Evolutionary conservation across 1,140 invertebrate genomes (phyloP).

Genomic region (Neoseiulus cucumeris): DNA sequence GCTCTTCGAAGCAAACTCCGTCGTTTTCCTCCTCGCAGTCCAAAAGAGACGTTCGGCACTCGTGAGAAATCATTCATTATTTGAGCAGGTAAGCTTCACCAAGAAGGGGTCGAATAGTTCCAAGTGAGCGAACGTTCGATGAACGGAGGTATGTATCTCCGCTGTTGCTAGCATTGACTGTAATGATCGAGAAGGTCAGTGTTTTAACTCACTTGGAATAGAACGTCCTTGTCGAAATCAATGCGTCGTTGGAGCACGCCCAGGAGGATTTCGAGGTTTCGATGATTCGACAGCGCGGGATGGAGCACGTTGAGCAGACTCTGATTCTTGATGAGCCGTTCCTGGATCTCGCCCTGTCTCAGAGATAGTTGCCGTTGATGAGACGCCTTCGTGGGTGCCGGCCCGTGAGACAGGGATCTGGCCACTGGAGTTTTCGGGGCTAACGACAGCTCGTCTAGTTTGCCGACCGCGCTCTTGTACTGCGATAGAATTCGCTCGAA

Average conservation of each 20-base stretch:
- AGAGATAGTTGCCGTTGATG: conserved; percentile 69
- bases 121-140: no score
- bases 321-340: conserved; percentile 74
- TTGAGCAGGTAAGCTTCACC: no score
- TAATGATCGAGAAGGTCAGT: background rate
- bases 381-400: conserved; percentile 61
- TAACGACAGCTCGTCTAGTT: conserved; percentile 54
- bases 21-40: no score
- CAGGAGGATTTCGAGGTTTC: conserved; percentile 36
- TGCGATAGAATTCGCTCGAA: conserved; percentile 59
- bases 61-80: no score
- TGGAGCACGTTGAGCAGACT: conserved; percentile 64
- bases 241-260: conserved; percentile 40
- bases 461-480: conserved; percentile 66
- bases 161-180: no score
- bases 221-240: conserved; percentile 45
- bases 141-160: no score
- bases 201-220: conserved; percentile 32
- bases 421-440: conserved; percentile 25
- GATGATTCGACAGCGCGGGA: conserved; percentile 33
- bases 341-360: conserved; percentile 47
- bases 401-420: conserved; percentile 35
- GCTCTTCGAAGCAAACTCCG: no score
- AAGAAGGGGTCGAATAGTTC: no score
- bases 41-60: no score